Percentiles rank a stretch among this genome's conserved stretches.
phyloP scores from a whole-genome alignment of 2,888 invertebrate genomes.

The Coenonympha glycerion region DNA sequence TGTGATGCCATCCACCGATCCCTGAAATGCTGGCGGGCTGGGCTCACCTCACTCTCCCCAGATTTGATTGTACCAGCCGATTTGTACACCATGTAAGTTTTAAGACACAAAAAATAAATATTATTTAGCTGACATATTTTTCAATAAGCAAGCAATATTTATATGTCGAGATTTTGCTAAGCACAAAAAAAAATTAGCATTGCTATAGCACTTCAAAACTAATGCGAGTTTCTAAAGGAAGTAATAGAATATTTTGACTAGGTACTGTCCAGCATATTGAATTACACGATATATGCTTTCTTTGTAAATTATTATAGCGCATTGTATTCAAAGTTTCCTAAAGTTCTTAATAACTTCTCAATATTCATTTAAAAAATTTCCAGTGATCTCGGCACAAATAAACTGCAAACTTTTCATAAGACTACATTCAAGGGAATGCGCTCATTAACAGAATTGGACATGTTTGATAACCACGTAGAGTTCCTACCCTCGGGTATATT shows the following conservation, averaged over 20 bases:
- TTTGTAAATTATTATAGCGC: too few relatives aligned
- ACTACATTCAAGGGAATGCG: slow-evolving; percentile 80
- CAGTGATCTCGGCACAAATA: slow-evolving; percentile 84
- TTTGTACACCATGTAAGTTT: slow-evolving; percentile 78
- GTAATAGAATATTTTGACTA: too few relatives aligned
- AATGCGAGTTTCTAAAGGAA: too few relatives aligned
- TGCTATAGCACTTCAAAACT: too few relatives aligned
- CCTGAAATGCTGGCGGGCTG: slow-evolving; percentile 81
- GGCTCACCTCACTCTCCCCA: slow-evolving; percentile 76
- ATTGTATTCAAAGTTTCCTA: too few relatives aligned
- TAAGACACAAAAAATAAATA: neutral
- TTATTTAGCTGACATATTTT: too few relatives aligned
- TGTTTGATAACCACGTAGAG: slow-evolving; percentile 84
- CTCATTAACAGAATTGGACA: slow-evolving; percentile 79
- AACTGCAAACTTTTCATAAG: slow-evolving; percentile 80
- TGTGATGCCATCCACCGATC: slow-evolving; percentile 79
- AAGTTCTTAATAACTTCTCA: neutral
- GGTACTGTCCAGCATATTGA: too few relatives aligned
- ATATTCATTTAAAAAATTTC: slow-evolving; percentile 38
- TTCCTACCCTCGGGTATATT: slow-evolving; percentile 80
- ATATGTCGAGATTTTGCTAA: too few relatives aligned
- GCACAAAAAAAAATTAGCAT: too few relatives aligned
- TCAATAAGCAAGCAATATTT: too few relatives aligned
- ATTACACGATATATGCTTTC: too few relatives aligned
- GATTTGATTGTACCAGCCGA: slow-evolving; percentile 79